Base-by-base conservation (phyloP, 2,888 invertebrate genomes). In the Amaurobius ferox region DNA sequence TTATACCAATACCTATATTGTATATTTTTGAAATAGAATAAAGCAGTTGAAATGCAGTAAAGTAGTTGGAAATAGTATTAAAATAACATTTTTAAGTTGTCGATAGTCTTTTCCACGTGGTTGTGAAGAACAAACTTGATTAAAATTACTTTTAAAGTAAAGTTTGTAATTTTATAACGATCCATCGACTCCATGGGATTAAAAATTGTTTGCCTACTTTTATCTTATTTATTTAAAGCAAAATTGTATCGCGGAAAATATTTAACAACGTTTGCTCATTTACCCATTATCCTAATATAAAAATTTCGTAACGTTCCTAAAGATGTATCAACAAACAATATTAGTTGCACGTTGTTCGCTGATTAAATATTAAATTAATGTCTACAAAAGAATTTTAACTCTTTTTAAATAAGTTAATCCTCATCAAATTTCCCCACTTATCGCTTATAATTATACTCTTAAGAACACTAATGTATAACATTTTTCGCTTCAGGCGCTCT, bases 381-480 rank as follows among this genome's bases (percentile, higher is more conserved):
- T 13, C 2, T 44, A 16, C 44, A 16, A 6, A 3, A n/a, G 55
- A 19, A 55, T 55, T 2, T 16, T 2, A 55, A 16, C 23, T 23
- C 23, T 23, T 55, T 55, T 55, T 23, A 3, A 55, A 2, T 23
- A 55, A 55, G 16, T 55, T 55, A 55, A 55, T 55, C 55, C 23
- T 55, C 55, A 55, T 55, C 23, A 55, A 55, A 55, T 55, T 55
- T 55, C 23, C 16, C 55, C 16, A n/a, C 55, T 55, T 55, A 11
- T 44, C 44, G 9, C 44, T 7, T 23, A 55, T 55, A 19, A 55
- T 55, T 55, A 55, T 55, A 55, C 55, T 23, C 23, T 55, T 55
- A 44, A 44, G 44, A 44, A 44, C 44, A 16, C 44, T 44, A 55
- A 55, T 55, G 55, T 55, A 6, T 3, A 55, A 55, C 9, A 16